Conservation (phyloP, 2,888 invertebrate genomes). For the Catocala nupta region DNA sequence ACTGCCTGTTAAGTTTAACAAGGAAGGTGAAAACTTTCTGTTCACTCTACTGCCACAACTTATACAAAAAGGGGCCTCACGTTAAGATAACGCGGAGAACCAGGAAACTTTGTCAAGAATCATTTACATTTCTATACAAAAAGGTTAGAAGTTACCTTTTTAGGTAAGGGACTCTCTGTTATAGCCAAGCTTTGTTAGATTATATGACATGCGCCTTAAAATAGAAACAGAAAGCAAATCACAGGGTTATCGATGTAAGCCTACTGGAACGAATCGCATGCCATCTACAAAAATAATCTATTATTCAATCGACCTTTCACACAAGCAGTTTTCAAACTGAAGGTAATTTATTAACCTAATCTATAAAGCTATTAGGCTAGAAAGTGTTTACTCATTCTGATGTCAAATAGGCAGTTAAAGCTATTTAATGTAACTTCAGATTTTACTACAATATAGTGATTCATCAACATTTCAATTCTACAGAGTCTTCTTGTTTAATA, state of each 20-base stretch:
- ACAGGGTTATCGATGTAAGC: slow-evolving; percentile 25
- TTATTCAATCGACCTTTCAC: slow-evolving; percentile 43
- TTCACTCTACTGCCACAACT: slow-evolving; percentile 28
- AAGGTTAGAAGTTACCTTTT: slow-evolving; percentile 34
- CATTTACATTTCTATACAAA: slow-evolving; percentile 49
- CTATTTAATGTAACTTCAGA: background rate
- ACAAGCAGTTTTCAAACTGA: slow-evolving; percentile 28
- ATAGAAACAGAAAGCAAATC: slow-evolving; percentile 36
- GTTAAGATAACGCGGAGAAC: slow-evolving; percentile 40
- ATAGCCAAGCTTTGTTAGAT: slow-evolving; percentile 30
- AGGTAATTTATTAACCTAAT: slow-evolving; percentile 31
- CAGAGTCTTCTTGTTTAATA: no score
- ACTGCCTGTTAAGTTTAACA: slow-evolving; percentile 30
- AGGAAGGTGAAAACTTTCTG: slow-evolving; percentile 28
- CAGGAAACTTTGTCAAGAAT: slow-evolving; percentile 44
- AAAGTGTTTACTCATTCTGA: slow-evolving; percentile 20
- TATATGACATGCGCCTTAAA: slow-evolving; percentile 28
- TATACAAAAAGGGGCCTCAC: slow-evolving; percentile 32
- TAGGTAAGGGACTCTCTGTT: slow-evolving; percentile 23
- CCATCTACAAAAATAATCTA: slow-evolving; percentile 38
- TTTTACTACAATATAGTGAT: slow-evolving; percentile 6
- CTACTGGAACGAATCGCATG: slow-evolving; percentile 30
- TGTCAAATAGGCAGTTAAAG: slow-evolving; percentile 6
- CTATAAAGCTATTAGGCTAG: slow-evolving; percentile 17
- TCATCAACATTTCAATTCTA: background rate